Evolutionary conservation across 2,113 vertebrate species (phyloP).

Genomic region (Delphinapterus leucas): DNA sequence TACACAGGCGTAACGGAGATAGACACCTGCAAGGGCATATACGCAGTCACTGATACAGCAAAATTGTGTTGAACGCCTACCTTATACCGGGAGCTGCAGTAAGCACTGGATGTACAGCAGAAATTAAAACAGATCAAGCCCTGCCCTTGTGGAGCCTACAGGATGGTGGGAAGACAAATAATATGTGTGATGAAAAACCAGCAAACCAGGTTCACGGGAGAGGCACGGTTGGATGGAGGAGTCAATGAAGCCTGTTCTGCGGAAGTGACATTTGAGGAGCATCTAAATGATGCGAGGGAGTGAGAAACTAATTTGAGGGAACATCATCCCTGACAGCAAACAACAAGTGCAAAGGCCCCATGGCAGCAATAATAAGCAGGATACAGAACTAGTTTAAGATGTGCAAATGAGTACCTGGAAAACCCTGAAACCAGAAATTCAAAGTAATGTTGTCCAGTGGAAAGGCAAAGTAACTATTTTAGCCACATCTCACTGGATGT

Average conservation of each 20-base stretch:
- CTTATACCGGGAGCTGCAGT: fast-evolving
- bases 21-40: background rate
- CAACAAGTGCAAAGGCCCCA: background rate
- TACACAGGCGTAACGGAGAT: fast-evolving
- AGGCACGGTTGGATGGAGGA: background rate
- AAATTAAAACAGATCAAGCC: background rate
- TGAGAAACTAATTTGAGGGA: background rate
- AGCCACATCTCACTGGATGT: background rate
- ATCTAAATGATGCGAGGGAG: fast-evolving
- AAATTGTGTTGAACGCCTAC: background rate
- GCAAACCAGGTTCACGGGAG: no score
- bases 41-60: background rate
- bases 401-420: no score
- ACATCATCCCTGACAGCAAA: background rate
- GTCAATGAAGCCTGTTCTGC: background rate
- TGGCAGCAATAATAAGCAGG: background rate
- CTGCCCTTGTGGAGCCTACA: background rate
- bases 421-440: background rate
- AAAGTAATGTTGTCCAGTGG: background rate
- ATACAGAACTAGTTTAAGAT: background rate
- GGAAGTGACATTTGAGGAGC: background rate
- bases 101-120: fast-evolving
- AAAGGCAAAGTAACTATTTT: background rate
- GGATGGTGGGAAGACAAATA: background rate
- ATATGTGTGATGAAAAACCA: background rate